phyloP scores from a whole-genome alignment of 2,888 invertebrate genomes.

The Lasioglossum figueresi region DNA sequence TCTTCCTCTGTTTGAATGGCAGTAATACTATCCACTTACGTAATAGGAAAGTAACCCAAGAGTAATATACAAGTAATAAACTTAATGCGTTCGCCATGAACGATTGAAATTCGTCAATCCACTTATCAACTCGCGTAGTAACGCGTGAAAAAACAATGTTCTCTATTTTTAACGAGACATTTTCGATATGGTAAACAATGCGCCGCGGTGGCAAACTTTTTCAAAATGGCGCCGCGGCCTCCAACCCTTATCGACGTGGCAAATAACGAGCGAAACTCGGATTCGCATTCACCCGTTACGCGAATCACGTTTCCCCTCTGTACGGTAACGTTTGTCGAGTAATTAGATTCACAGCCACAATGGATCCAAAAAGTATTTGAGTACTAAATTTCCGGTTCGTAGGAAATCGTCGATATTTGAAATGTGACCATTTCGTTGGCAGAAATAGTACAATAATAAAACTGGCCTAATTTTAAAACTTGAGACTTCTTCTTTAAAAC shows the following conservation, averaged over 20 bases:
- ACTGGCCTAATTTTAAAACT: no score
- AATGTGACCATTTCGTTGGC: no score
- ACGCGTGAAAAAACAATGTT: neutral
- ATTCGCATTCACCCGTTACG: neutral
- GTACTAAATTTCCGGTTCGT: no score
- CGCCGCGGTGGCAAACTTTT: neutral
- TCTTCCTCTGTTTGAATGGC: neutral
- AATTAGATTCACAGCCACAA: neutral
- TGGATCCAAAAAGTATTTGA: no score
- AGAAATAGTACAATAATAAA: no score
- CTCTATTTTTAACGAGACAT: conserved; percentile 2
- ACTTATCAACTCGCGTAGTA: neutral
- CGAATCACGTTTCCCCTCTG: neutral
- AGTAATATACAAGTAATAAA: neutral
- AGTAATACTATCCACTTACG: neutral
- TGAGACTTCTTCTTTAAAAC: no score
- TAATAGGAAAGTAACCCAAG: neutral
- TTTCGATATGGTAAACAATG: neutral
- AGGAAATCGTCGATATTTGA: no score
- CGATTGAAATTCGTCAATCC: neutral
- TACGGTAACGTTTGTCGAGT: neutral
- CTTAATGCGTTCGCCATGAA: neutral
- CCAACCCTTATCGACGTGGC: neutral
- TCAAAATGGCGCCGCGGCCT: neutral
- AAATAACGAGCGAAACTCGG: conserved; percentile 3